Evolutionary conservation across 2,113 vertebrate species (phyloP), one percentile per base, ranked within the genome.

Genomic region (Rhadina sibilatrix): DNA sequence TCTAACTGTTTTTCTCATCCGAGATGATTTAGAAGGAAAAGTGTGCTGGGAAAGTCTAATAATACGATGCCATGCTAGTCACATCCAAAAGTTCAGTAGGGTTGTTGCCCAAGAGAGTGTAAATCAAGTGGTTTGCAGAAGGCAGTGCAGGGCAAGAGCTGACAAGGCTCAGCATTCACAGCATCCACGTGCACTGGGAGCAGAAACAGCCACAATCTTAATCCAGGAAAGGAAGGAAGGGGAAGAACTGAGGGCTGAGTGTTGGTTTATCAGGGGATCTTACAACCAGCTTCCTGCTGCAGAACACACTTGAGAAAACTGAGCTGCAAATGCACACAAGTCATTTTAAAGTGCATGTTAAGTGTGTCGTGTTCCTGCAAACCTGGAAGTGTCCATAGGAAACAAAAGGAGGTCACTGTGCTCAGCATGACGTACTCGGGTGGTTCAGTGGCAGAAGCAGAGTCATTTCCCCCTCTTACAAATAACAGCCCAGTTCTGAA

Each of bases 281-380:
- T 47, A 57, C 49, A 87, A 42, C 33, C 50, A 44, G 47, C 59
- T 85, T 83, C 63, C 91, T 85, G 87, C 84, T 80, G 78, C 79
- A 83, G 75, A 63, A 10, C 42, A 25, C 35, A 3, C n/a, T 69
- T 11, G 25, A 78, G 83, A 54, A 11, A 28, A 24, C 14, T 1
- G 74, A 61, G 24, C 81, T 63, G 47, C 42, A 61, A 31, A 47
- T 3, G 72, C 70, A 30, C 8, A 5, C 37, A 27, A 27, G 28
- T 3, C 4, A 1, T 44, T 86, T 22, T 8, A 2, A 47, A 79
- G 38, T 0, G 4, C 28, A 16, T 2, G 0, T 8, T 4, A 5
- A 27, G 61, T 3, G 21, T 44, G 42, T 22, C 4, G 5, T 11
- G 31, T 3, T 30, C 31, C 11, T 60, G 49, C 59, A 12, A 9